Conservation (phyloP, 1,140 invertebrate genomes). For the Uloborus diversus region DNA sequence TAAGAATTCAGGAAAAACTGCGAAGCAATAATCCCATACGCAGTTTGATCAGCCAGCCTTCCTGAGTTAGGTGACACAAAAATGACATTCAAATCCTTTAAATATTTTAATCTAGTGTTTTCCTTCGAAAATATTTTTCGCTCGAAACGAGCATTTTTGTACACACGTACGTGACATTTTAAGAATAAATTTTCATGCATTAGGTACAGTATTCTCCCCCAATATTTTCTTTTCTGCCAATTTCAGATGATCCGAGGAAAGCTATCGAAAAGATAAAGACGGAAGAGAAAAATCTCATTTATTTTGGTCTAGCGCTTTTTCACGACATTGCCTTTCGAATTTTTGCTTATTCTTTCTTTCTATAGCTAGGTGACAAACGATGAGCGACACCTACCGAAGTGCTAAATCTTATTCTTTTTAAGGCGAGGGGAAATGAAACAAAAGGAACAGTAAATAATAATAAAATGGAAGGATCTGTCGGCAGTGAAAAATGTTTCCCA, state of each 20-base stretch:
- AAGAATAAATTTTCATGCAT: slow-evolving; percentile 24
- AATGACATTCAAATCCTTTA: no score
- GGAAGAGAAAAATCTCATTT: slow-evolving; percentile 47
- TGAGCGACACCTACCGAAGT: slow-evolving; percentile 27
- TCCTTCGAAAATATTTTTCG: neutral
- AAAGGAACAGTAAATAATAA: slow-evolving; percentile 49
- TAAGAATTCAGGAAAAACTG: no score
- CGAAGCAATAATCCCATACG: no score
- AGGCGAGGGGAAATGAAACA: slow-evolving; percentile 31
- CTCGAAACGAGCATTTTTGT: slow-evolving; percentile 4
- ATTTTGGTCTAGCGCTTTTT: slow-evolving; percentile 36
- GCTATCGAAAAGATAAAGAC: slow-evolving; percentile 5
- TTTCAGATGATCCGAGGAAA: slow-evolving; percentile 13
- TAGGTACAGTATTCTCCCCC: slow-evolving; percentile 11
- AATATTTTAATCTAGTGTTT: slow-evolving; percentile 18
- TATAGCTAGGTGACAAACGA: slow-evolving; percentile 18
- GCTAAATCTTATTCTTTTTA: slow-evolving; percentile 52
- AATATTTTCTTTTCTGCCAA: slow-evolving; percentile 8
- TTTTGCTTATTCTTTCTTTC: slow-evolving; percentile 26
- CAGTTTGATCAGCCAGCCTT: no score
- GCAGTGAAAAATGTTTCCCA: slow-evolving; percentile 17
- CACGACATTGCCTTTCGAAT: slow-evolving; percentile 15
- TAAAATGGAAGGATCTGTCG: slow-evolving; percentile 19
- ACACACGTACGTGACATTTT: slow-evolving; percentile 1
- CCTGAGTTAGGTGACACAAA: no score